phyloP scores from a whole-genome alignment of 2,888 invertebrate species.

The Idaea straminata region DNA sequence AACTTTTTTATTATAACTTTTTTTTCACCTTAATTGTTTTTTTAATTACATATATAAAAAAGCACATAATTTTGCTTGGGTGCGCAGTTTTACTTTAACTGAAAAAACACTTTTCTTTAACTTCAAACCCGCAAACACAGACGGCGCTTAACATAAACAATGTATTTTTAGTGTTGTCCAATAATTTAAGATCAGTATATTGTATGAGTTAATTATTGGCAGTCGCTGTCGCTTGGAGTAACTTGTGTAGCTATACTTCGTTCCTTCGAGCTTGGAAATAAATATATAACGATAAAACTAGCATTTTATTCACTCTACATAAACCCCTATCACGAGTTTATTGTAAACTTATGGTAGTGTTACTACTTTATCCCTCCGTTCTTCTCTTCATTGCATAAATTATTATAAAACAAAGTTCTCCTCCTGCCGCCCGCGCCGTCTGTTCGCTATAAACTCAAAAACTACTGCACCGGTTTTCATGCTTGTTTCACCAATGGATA shows the following conservation, averaged over 20 bases:
- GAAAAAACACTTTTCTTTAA: neutral
- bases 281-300: constrained; percentile 43
- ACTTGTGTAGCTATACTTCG: constrained; percentile 69
- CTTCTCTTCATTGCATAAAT: no score
- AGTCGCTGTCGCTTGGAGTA: constrained; percentile 22
- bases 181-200: constrained; percentile 3
- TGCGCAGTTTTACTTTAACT: no score
- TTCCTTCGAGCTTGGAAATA: constrained; percentile 71
- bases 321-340: neutral
- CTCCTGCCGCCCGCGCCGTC: no score
- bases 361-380: no score
- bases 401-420: no score
- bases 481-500: no score
- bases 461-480: no score
- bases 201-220: constrained; percentile 18
- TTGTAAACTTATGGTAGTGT: no score
- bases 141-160: neutral
- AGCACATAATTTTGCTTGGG: no score
- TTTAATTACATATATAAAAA: no score
- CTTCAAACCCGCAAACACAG: neutral
- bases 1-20: neutral
- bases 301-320: constrained; percentile 33
- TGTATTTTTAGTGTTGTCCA: neutral
- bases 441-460: no score
- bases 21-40: no score